Percentiles rank a stretch among this genome's conserved stretches.
These are phyloP conservation scores for Gasterosteus aculeatus DNA, from an alignment of 2,113 vertebrate species.

Conservation along the genomic window DNA sequence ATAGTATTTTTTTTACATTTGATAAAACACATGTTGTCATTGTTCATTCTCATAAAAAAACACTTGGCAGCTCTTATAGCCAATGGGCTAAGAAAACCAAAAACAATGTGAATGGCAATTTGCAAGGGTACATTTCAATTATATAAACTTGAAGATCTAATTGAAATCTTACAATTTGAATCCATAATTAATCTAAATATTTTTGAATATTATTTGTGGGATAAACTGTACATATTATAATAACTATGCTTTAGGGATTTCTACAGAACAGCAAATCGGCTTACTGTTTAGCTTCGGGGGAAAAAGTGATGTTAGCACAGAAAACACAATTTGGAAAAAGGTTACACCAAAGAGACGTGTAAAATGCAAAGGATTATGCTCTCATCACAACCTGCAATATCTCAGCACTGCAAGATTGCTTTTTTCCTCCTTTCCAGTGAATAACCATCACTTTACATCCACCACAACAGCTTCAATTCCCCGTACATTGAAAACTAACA, in stretches of 20 bases:
- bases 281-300: background rate
- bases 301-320: background rate
- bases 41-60: background rate
- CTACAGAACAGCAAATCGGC: background rate
- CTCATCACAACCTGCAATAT: background rate
- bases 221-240: background rate
- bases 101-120: background rate
- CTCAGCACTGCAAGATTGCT: background rate
- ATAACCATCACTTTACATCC: constrained; percentile 25
- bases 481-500: constrained; percentile 2
- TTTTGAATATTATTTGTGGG: background rate
- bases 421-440: constrained; percentile 5
- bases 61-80: background rate
- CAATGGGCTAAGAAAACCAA: background rate
- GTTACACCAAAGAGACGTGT: background rate
- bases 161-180: background rate
- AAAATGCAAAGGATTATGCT: background rate
- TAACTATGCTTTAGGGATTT: no score
- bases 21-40: background rate
- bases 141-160: background rate
- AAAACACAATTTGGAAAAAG: background rate
- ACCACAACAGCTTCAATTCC: background rate
- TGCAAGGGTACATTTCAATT: background rate
- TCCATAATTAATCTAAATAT: background rate
- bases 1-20: background rate